Percentiles rank a stretch among this genome's conserved stretches.
Conservation (phyloP, 1,140 invertebrate species). For the Zophobas atratus region DNA sequence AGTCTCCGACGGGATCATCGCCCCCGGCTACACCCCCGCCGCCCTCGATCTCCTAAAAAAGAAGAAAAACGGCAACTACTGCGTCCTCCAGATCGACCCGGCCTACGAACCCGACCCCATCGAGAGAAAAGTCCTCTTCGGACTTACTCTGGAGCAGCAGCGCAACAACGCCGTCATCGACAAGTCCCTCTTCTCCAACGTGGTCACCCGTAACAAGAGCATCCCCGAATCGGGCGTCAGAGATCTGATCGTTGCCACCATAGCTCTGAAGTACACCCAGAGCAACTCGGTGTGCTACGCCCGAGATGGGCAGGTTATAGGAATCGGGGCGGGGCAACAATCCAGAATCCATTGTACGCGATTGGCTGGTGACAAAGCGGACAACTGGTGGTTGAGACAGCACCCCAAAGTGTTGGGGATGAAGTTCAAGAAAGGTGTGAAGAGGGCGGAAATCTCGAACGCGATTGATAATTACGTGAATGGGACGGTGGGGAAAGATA, state of each 20-base stretch:
- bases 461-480: constrained; percentile 97
- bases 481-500: constrained; percentile 86
- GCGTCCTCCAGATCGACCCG: constrained; percentile 93
- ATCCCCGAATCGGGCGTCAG: constrained; percentile 84
- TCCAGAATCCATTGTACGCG: constrained; percentile 98
- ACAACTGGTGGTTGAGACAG: constrained; percentile 98
- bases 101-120: constrained; percentile 84
- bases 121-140: constrained; percentile 93
- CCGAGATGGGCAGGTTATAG: constrained; percentile 89
- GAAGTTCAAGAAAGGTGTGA: constrained; percentile 92
- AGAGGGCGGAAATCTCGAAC: constrained; percentile 95
- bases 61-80: constrained; percentile 96
- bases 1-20: constrained; percentile 98
- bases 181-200: constrained; percentile 84
- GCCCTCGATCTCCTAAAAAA: constrained; percentile 93
- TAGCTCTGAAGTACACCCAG: constrained; percentile 98
- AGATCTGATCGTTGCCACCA: constrained; percentile 96
- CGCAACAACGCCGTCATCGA: constrained; percentile 93
- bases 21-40: constrained; percentile 88
- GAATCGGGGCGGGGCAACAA: constrained; percentile 98
- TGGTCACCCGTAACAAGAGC: constrained; percentile 83
- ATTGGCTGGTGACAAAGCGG: constrained; percentile 97
- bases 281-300: constrained; percentile 97
- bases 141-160: constrained; percentile 92
- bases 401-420: constrained; percentile 90